Evolutionary conservation across 2,113 vertebrate species (phyloP), one percentile per base, ranked within the genome.

Genomic region (Cygnus buccinator): DNA sequence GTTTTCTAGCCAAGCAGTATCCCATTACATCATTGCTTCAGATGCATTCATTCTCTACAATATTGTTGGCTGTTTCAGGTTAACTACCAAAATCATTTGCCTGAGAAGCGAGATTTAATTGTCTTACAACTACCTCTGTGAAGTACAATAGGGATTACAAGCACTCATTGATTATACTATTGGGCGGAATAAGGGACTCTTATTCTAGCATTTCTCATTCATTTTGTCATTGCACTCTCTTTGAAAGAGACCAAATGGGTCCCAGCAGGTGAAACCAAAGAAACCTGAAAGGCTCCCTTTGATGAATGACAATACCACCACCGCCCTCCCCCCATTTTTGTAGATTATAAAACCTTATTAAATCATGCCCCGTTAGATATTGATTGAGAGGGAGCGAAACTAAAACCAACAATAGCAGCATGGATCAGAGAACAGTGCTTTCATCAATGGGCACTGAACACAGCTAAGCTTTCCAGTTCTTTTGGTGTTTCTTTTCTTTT

Each of bases 211-310:
- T 98, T 98, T 98, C 98, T 98, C 98, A 98, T 99, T 99, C 98
- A 98, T 98, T 98, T 98, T 98, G 98, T 98, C 98, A 98, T 97
- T 98, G 95, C 98, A 98, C 98, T 98, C 98, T 98, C 98, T 98
- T 98, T 99, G 98, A 99, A 99, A 99, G 98, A 98, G 98, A 99
- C 98, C 98, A 99, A 99, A 99, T 99, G 98, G 98, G 97, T 98
- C 98, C 98, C 99, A 99, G 99, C 99, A 99, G 99, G 99, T 99
- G 99, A 99, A 99, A 99, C 98, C 98, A 99, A 99, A 99, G 99
- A 99, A 99, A 99, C 96, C 98, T 98, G 96, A 99, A 98, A 98
- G 98, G 98, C 98, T 97, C 95, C 93, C 97, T 99, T 98, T 99
- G 98, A 99, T 97, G 96, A 98, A 97, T 96, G 97, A 99, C 98